Base-by-base conservation (phyloP, 2,888 invertebrate species). In the Phania funesta region DNA sequence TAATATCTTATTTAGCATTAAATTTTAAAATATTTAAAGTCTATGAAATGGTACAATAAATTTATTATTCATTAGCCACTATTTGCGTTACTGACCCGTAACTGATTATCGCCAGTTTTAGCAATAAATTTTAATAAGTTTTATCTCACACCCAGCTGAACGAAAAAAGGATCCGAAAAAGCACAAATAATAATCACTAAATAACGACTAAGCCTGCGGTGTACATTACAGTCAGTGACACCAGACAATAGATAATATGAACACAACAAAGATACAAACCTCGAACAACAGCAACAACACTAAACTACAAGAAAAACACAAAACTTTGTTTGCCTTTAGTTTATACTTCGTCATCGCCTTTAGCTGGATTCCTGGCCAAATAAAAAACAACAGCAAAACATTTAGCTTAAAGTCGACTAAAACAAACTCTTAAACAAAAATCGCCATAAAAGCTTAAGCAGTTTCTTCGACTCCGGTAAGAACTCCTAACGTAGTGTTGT, bases 181-280 rank as follows among this genome's bases (percentile, higher is more conserved):
- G 11, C 7, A 18, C 32, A 54, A 64, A 54, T 35, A 64, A 54
- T 74, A 64, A 74, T 74, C 73, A 64, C 73, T 32, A 13, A 65
- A 78, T 54, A 48, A 71, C 64, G 48, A 54, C 29, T 46, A 65
- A 64, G 54, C 75, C 48, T 67, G 67, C 50, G 67, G 67, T 50
- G 48, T 18, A 50, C 35, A 22, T 20, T 29, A 60, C 11, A 54
- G 1, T 18, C 9, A 38, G 13, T 48, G 11, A 56, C 11, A 46
- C 8, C 22, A 48, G 24, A 7, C 52, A 35, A 44, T 22, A 41
- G 35, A 13, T 13, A 38, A 13, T 13, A 38, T 18, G 13, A 52
- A 56, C 35, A 71, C 24, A 60, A 64, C 35, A 74, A 32, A 74
- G 64, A 74, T 64, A 46, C 44, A 74, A 64, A 74, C 64, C 73